Conservation (phyloP, 2,888 invertebrate genomes). For the Caenorhabditis sinica region DNA sequence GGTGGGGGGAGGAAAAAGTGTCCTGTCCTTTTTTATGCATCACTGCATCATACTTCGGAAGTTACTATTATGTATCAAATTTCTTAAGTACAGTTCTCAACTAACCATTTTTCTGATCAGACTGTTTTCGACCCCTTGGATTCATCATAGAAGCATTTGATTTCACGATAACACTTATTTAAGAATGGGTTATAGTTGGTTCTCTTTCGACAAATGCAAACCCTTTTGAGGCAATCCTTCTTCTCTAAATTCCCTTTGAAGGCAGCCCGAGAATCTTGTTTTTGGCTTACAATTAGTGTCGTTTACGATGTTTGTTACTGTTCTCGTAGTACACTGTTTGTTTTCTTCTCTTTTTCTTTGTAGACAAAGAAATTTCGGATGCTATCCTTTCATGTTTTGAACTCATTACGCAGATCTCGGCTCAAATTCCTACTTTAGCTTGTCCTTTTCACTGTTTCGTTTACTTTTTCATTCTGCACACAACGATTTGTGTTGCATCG, state of each 20-base stretch:
- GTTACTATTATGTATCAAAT: conserved; percentile 35
- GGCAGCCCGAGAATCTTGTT: conserved; percentile 1
- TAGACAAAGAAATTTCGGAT: no score
- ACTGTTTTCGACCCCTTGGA: background rate
- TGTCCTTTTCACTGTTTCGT: conserved; percentile 22
- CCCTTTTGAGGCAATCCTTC: no score
- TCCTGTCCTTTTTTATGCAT: conserved; percentile 56
- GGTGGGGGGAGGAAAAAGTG: conserved; percentile 23
- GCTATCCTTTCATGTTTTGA: conserved; percentile 37
- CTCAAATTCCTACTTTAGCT: background rate
- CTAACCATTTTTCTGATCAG: background rate
- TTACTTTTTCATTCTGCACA: conserved; percentile 40
- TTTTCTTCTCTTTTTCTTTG: background rate
- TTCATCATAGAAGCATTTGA: no score
- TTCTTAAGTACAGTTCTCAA: background rate
- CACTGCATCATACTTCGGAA: conserved; percentile 56
- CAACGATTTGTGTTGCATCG: conserved; percentile 13
- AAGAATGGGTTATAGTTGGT: no score
- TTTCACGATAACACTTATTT: no score
- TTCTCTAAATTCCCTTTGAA: background rate
- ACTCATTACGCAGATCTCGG: conserved; percentile 53
- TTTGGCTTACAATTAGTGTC: conserved; percentile 4
- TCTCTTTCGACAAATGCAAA: no score
- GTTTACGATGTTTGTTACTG: conserved; percentile 3
- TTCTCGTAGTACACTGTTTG: conserved; percentile 34